Evolutionary conservation across 2,113 vertebrate genomes (phyloP).

Genomic region (Crotalus viridis): DNA sequence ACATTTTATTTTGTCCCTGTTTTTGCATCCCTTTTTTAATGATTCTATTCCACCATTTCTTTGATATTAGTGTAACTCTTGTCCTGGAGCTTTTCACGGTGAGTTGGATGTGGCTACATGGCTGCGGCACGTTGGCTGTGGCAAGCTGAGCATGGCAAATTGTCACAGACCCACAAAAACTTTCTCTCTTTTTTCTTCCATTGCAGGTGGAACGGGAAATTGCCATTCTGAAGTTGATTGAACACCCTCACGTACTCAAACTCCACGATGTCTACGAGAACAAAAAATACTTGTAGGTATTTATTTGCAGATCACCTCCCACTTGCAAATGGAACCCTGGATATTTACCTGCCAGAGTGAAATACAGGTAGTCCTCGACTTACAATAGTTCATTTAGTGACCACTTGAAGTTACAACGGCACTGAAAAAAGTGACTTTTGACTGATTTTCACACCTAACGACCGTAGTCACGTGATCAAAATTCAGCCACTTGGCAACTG

Average conservation of each 20-base stretch:
- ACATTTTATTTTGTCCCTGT: too few species aligned
- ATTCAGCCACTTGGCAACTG: not conserved
- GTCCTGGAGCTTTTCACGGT: not conserved
- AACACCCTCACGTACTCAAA: slow-evolving; percentile 92
- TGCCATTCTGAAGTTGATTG: slow-evolving; percentile 92
- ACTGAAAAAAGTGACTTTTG: not conserved
- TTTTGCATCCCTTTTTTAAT: too few species aligned
- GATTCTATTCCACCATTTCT: too few species aligned
- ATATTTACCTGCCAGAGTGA: not conserved
- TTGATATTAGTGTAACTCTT: too few species aligned
- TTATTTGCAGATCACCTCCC: slow-evolving; percentile 58
- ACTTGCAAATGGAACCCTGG: not conserved
- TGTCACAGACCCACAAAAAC: not conserved
- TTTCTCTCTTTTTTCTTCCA: not conserved
- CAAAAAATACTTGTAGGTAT: slow-evolving; percentile 95
- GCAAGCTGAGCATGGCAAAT: not conserved
- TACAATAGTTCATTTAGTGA: not conserved
- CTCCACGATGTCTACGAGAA: slow-evolving; percentile 95
- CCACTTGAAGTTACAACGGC: not conserved
- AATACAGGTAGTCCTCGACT: not conserved
- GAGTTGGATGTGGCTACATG: too few species aligned
- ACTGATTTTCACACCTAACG: not conserved
- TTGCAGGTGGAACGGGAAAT: slow-evolving; percentile 90
- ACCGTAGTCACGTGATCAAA: not conserved
- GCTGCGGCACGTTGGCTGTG: too few species aligned